Evolutionary conservation across 2,888 invertebrate genomes (phyloP).

Genomic region (Caenorhabditis panamensis): DNA sequence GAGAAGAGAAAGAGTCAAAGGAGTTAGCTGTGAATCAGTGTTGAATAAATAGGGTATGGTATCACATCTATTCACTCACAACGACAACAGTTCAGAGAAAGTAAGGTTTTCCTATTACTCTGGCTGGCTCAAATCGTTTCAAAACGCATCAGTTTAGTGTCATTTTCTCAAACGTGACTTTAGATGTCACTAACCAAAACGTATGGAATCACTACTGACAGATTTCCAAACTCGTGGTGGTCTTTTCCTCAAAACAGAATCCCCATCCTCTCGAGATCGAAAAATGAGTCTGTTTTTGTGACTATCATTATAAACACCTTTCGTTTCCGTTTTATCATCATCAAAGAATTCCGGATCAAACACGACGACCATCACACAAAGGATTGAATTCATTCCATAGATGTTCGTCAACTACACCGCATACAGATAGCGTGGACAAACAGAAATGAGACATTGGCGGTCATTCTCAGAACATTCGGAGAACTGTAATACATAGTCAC

Average conservation of each 20-base stretch:
- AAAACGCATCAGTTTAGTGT: no score
- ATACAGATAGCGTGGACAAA: background rate
- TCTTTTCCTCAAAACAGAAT: slow-evolving; percentile 10
- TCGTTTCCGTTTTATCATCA: background rate
- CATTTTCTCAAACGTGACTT: background rate
- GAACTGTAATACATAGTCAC: background rate
- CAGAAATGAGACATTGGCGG: slow-evolving; percentile 15
- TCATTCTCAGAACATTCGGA: background rate
- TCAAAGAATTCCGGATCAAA: background rate
- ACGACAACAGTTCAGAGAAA: background rate
- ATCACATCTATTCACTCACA: background rate
- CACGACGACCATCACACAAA: slow-evolving; percentile 7
- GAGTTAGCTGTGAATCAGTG: slow-evolving; percentile 17
- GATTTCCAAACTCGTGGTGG: background rate
- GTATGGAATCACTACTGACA: slow-evolving; percentile 4
- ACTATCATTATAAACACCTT: slow-evolving; percentile 10
- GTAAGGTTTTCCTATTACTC: background rate
- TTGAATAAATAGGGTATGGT: slow-evolving; percentile 10
- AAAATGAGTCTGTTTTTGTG: slow-evolving; percentile 9
- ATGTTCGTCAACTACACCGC: slow-evolving; percentile 9
- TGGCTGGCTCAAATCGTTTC: no score
- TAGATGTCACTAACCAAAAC: background rate
- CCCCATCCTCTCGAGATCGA: slow-evolving; percentile 7
- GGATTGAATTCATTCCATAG: background rate
- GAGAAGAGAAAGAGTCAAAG: background rate